Base-by-base conservation (phyloP, 2,888 invertebrate species). In the Ganaspis brasiliensis region DNA sequence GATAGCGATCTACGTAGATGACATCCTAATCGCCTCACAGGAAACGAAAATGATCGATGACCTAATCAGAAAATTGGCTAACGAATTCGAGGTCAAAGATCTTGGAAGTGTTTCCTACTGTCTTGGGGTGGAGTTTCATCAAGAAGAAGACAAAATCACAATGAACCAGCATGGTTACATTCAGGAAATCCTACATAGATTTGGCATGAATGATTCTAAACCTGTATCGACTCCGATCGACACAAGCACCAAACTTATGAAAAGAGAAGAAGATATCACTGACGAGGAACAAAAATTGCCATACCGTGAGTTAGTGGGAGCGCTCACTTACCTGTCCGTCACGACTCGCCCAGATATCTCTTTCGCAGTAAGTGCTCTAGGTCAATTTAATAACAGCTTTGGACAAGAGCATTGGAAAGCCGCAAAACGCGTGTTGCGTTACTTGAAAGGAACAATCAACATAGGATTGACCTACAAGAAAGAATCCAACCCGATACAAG, bases 41-140 rank as follows among this genome's bases (percentile, higher is more conserved):
- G 63, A 31, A 16, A 61, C 31, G 14, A 49, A 35, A 37, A 75
- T 73, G 16, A 12, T 12, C 8, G 55, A 21, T 1, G 14, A 56
- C 16, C 55, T 71, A 31, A 6, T 14, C 9, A 40, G 14, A 0
- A 31, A 67, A 40, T 21, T 24, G 14, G 6, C n/a, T 10, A 14
- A 12, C 49, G 31, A 14, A 2, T 81, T 85, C 35, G 72, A 79
- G 24, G 67, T 81, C 9, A 83, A 81, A 73, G 77, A 77, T 56
- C 55, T 84, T 1, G 81, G 80, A 10, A 70, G 76, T 37, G 74
- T 76, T 1, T 76, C 61, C 12, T 76, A 80, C 71, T 84, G 82
- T 70, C 71, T 87, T n/a, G 85, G 84, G 16, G 82, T 86, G 1
- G 84, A 86, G 77, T 84, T 86, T 59, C 24, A 9, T 2, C 40